Conservation (phyloP, 2,797 vertebrate genomes). For the Apodemus agrarius region DNA sequence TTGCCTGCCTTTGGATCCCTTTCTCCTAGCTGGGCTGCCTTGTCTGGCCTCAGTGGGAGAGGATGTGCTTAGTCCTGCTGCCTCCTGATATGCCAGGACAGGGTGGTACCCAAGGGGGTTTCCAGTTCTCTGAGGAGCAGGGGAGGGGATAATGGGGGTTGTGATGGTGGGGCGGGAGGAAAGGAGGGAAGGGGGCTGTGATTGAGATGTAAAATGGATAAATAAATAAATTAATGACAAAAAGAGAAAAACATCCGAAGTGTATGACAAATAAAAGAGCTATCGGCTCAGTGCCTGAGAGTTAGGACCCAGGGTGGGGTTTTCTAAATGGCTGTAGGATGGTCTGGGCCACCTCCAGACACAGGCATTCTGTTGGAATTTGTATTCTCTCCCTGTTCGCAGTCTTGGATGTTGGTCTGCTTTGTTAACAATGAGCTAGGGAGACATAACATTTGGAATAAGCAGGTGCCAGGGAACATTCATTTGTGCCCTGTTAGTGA, state of each 20-base stretch:
- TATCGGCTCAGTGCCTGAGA: background rate
- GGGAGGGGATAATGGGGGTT: background rate
- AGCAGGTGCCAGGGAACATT: slow-evolving; percentile 58
- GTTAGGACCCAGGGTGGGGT: background rate
- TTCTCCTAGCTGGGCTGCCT: background rate
- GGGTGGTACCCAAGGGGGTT: background rate
- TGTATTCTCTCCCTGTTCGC: background rate
- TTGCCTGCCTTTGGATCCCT: background rate
- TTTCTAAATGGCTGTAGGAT: slow-evolving; percentile 50
- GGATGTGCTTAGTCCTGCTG: background rate
- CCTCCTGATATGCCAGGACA: background rate
- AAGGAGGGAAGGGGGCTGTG: background rate
- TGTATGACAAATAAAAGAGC: slow-evolving; percentile 8
- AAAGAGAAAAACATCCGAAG: background rate
- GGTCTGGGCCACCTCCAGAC: background rate
- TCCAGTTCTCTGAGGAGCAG: background rate
- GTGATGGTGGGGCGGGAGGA: background rate
- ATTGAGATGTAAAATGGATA: background rate
- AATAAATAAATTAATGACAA: background rate
- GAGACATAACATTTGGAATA: slow-evolving; percentile 63
- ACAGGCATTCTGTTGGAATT: background rate
- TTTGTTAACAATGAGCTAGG: slow-evolving; percentile 62
- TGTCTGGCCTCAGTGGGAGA: background rate
- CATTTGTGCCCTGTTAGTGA: slow-evolving; percentile 52
- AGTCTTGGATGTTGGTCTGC: slow-evolving; percentile 43